These are phyloP conservation scores for Proteles cristata DNA, from an alignment of 2,113 vertebrate species.

Conservation along the genomic window DNA sequence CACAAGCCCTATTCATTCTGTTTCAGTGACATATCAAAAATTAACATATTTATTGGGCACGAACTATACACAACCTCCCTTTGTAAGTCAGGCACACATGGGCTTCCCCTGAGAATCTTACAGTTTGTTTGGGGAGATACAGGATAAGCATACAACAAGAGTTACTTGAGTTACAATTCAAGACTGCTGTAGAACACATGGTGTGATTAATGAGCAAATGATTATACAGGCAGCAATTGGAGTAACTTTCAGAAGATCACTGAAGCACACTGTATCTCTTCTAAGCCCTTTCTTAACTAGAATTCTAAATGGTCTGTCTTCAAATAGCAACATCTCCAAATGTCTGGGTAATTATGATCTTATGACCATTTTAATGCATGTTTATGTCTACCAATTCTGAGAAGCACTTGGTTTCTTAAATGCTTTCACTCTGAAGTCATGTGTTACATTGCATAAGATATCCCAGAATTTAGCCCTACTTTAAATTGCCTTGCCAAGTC, in stretches of 20 bases:
- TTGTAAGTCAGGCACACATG: background rate
- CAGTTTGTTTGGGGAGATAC: background rate
- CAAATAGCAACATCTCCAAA: background rate
- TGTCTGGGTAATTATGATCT: background rate
- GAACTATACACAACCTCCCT: background rate
- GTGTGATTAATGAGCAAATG: background rate
- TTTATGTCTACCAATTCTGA: background rate
- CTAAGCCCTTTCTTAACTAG: background rate
- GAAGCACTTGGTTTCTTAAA: background rate
- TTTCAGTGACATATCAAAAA: background rate
- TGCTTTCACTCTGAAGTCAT: background rate
- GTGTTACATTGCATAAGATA: background rate
- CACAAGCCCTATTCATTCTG: background rate
- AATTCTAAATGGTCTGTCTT: background rate
- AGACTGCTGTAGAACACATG: background rate
- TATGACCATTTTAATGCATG: background rate
- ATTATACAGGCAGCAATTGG: background rate
- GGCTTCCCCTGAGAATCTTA: background rate
- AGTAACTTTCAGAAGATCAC: background rate
- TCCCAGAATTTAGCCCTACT: background rate
- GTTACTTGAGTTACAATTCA: background rate
- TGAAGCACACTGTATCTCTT: background rate
- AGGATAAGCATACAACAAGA: background rate
- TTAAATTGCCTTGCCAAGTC: background rate
- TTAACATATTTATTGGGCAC: background rate